Base-by-base conservation (phyloP, 2,797 vertebrate species). In the Pelodytes ibericus region DNA sequence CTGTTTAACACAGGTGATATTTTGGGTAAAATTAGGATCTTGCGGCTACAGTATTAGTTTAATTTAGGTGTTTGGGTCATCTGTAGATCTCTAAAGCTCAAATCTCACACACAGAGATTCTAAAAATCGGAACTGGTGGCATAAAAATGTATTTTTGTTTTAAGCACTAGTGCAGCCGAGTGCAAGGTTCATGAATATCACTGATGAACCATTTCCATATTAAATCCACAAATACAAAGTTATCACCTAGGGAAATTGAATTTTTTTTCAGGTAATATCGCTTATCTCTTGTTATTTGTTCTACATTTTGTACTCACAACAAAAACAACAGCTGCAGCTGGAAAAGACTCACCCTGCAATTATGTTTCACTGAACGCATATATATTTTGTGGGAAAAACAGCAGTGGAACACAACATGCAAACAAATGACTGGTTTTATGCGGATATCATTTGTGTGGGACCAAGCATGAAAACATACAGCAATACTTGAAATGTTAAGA, bases 241-340 rank as follows among this genome's bases (percentile, higher is more conserved):
- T 47, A 49, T 44, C 30, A 58, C 61, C 51, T 49, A 29, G 36
- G 27, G 20, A 47, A 30, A 4, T 3, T 13, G 33, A 8, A 22
- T 20, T 53, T 63, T 5, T 51, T 69, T 62, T 25, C 58, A 79
- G 65, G 77, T 79, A 69, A 11, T 18, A 22, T 25, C 4, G 26
- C 16, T 22, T 31, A 62, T 63, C 22, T 26, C 49, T 29, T 75
- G 44, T 6, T 58, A 36, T 61, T 36, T 61, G 62, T 30, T 73
- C 47, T 63, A 67, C 63, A 59, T 44, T 73, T 53, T 57, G 25
- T n/a, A 53, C 31, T n/a, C n/a, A 63, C 68, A 73, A 79, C 58
- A 68, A 72, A 72, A 68, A 73, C 63, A 73, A 72, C 77, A 79
- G 77, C 77, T 79, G 77, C 77, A 74, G 71, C 57, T 63, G 31